These are phyloP conservation scores for Pituophis catenifer DNA, from an alignment of 2,113 vertebrate species.

Conservation along the genomic window DNA sequence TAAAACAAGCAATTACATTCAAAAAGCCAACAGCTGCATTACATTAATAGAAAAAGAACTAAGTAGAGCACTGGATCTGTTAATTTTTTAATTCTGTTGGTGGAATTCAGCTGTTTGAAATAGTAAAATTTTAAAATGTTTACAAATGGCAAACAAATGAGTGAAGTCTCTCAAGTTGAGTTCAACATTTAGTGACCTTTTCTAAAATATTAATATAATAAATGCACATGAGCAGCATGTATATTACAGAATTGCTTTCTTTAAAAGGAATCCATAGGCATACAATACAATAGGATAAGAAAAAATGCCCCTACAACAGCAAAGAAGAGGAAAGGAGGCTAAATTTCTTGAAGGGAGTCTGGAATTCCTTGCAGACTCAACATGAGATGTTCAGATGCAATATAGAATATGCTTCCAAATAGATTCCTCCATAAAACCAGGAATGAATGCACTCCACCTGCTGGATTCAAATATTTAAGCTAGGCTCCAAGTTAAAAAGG, in stretches of 20 bases:
- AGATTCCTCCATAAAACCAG: not conserved
- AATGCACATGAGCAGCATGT: not conserved
- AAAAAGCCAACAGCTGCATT: not conserved
- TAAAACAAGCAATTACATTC: constrained; percentile 31
- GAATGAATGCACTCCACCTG: not conserved
- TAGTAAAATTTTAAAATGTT: not conserved
- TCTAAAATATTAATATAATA: not conserved
- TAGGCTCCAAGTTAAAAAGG: not conserved
- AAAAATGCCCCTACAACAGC: not conserved
- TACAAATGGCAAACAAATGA: not conserved
- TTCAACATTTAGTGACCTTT: not conserved
- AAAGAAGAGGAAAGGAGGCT: not conserved
- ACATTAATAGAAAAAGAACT: constrained; percentile 12
- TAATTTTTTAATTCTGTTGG: not conserved
- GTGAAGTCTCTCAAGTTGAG: not conserved
- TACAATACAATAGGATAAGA: not conserved
- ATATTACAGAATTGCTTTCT: not conserved
- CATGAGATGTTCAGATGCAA: not conserved
- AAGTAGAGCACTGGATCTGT: not conserved
- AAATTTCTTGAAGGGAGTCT: not conserved
- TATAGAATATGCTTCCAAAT: not conserved
- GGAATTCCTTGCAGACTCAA: not conserved
- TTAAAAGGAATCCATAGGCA: not conserved
- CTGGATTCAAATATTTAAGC: not conserved
- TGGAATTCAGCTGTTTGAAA: not conserved